Base-by-base conservation (phyloP, 2,888 invertebrate species). In the Neuroscelio doddi region DNA sequence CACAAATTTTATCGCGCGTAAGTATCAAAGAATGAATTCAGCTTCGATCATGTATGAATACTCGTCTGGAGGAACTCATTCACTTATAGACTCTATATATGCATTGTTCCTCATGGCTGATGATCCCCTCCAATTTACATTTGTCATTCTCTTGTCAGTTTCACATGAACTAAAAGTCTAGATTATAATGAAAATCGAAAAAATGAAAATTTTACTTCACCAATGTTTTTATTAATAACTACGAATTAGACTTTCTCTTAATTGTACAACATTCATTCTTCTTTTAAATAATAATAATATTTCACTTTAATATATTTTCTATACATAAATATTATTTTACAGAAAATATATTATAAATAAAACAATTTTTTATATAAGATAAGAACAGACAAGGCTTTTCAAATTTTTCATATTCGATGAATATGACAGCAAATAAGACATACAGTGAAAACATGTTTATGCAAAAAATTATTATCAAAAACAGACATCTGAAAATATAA, bases 151-250 rank as follows among this genome's bases (percentile, higher is more conserved):
- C 3, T 38, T 3, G 30, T 30, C 10, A 14, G 36, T 53, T 55
- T 52, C 61, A 26, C 55, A n/a, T 45, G 8, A 63, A 56, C 29
- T 17, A 56, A 63, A 63, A 63, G 50, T 62, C 44, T 9, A 36
- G 50, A 50, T 56, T 15, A 44, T 51, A 56, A 56, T 56, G 62
- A 56, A 63, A 51, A 50, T 61, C 49, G 38, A 44, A 55, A 50
- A 61, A 14, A 26, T 36, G 17, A 41, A 27, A 38, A 47, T 17
- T 55, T 55, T 62, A 55, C 55, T 62, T 50, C 44, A 36, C 39
- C 24, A 16, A 16, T 10, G 26, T 24, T 21, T 27, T 12, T 32
- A 30, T 49, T 30, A 21, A 5, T 29, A 42, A 45, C 44, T 27
- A 39, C 14, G 44, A 36, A 62, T 62, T 50, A 10, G 29, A 55